A percentile compares a stretch with the other conserved stretches of the same genome.
These are phyloP conservation scores for Vulpes lagopus DNA, from an alignment of 2,113 vertebrate species.

Conservation along the genomic window DNA sequence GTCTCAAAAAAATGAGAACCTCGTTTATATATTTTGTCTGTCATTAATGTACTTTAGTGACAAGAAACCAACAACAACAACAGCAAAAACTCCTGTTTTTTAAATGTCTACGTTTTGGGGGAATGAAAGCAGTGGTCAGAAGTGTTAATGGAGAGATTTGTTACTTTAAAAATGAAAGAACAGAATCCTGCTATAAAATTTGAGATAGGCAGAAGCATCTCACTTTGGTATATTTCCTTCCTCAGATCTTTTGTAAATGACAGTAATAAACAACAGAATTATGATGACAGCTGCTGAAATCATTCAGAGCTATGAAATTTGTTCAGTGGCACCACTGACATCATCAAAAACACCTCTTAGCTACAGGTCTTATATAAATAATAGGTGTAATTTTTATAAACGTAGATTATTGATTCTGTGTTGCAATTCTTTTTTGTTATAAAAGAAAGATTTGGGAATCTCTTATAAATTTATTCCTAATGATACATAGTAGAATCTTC, in stretches of 20 bases:
- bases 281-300: conserved; percentile 20
- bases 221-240: background rate
- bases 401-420: background rate
- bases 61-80: background rate
- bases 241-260: conserved; percentile 29
- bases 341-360: background rate
- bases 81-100: background rate
- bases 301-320: background rate
- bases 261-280: conserved; percentile 2
- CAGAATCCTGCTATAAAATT: background rate
- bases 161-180: conserved; percentile 20
- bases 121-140: background rate
- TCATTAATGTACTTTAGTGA: background rate
- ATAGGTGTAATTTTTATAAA: conserved; percentile 2
- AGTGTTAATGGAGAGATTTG: background rate
- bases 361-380: background rate
- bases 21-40: background rate
- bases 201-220: background rate
- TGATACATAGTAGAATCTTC: background rate
- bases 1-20: background rate
- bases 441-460: background rate
- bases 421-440: conserved; percentile 15
- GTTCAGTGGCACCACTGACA: background rate
- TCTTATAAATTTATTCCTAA: background rate
- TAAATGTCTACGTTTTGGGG: background rate